Evolutionary conservation across 2,113 vertebrate genomes (phyloP).

Genomic region (Centrocercus urophasianus): DNA sequence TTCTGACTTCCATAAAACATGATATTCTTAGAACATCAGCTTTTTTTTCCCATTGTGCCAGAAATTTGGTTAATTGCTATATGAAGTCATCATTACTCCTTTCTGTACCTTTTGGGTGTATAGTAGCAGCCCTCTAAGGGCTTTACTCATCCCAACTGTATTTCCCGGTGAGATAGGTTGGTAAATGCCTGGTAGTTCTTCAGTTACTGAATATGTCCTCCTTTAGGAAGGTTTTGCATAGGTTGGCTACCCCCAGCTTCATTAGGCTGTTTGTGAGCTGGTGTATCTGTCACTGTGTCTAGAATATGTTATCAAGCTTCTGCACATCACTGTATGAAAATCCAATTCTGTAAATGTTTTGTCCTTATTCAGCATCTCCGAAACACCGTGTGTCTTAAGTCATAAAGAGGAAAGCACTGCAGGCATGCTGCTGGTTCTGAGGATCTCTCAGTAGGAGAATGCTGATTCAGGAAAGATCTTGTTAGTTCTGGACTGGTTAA

Average conservation of each 20-base stretch:
- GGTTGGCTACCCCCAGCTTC: too few relatives aligned
- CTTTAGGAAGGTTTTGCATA: neutral
- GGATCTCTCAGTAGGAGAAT: neutral
- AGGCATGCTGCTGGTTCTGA: too few relatives aligned
- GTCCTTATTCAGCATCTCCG: neutral
- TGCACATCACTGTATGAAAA: neutral
- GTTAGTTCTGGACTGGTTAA: neutral
- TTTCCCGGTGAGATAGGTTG: accelerated
- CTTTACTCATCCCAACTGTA: neutral
- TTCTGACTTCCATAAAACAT: neutral
- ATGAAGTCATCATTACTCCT: neutral
- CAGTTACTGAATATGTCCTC: neutral
- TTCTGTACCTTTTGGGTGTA: neutral
- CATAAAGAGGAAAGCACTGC: neutral
- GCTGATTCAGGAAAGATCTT: neutral
- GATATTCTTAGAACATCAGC: neutral
- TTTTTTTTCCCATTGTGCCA: neutral
- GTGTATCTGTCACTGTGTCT: neutral
- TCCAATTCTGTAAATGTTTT: neutral
- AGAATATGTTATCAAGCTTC: neutral
- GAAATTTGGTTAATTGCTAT: neutral
- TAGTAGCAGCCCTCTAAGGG: neutral
- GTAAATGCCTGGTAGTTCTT: neutral
- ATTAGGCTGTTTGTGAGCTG: neutral
- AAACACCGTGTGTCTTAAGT: neutral